Evolutionary conservation across 1,140 invertebrate species (phyloP).

Genomic region (Scaptomyza hsui): DNA sequence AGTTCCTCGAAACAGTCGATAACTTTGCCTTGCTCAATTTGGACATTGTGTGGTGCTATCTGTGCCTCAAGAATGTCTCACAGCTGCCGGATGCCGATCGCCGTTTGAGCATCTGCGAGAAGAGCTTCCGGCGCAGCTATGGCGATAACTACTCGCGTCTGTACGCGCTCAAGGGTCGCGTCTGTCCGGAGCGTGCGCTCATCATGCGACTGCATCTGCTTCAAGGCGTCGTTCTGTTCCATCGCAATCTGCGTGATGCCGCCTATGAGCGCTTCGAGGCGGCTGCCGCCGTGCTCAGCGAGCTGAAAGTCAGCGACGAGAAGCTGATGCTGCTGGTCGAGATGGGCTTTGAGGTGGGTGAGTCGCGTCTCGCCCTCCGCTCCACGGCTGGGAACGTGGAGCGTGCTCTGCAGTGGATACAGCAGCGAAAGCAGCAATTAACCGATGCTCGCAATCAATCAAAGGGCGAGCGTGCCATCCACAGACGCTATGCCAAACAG

Average conservation of each 20-base stretch:
- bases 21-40: slow-evolving; percentile 92
- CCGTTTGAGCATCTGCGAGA: slow-evolving; percentile 87
- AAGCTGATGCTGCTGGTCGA: slow-evolving; percentile 85
- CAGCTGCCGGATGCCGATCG: slow-evolving; percentile 89
- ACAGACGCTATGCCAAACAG: slow-evolving; percentile 64
- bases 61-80: slow-evolving; percentile 88
- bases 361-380: slow-evolving; percentile 88
- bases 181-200: slow-evolving; percentile 88
- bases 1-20: slow-evolving; percentile 89
- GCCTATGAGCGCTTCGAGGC: slow-evolving; percentile 86
- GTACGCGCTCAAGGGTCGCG: slow-evolving; percentile 87
- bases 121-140: slow-evolving; percentile 88
- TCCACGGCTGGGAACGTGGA: slow-evolving; percentile 86
- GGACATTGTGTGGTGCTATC: slow-evolving; percentile 94
- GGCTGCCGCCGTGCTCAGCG: slow-evolving; percentile 86
- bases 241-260: slow-evolving; percentile 88
- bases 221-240: slow-evolving; percentile 90
- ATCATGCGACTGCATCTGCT: slow-evolving; percentile 91
- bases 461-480: slow-evolving; percentile 85
- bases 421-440: slow-evolving; percentile 85
- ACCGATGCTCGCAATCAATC: slow-evolving; percentile 85
- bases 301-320: slow-evolving; percentile 87
- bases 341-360: slow-evolving; percentile 87
- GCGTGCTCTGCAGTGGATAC: slow-evolving; percentile 87
- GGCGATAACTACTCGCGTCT: slow-evolving; percentile 89